Conservation (phyloP, 2,113 vertebrate genomes). For the Sceloporus tristichus region DNA sequence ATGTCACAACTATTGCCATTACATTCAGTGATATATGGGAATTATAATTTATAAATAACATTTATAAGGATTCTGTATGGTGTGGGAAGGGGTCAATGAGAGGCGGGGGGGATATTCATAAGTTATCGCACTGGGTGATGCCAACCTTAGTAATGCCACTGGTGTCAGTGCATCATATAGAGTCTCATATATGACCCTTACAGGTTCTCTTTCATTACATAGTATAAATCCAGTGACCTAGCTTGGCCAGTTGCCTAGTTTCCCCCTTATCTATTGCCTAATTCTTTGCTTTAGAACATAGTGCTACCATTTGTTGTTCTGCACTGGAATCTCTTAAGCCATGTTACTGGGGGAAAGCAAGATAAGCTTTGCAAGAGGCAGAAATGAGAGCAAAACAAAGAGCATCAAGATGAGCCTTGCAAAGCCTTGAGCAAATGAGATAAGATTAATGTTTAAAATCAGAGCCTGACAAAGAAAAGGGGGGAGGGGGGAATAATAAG, state of each 20-base stretch:
- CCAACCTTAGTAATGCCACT: not conserved
- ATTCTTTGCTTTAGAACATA: constrained; percentile 13
- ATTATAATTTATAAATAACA: too few species aligned
- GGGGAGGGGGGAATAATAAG: not conserved
- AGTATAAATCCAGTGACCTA: not conserved
- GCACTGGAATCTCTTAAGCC: not conserved
- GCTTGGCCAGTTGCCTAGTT: not conserved
- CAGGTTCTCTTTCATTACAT: not conserved
- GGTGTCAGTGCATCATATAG: not conserved
- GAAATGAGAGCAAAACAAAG: not conserved
- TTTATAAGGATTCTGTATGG: too few species aligned
- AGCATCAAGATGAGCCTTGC: not conserved
- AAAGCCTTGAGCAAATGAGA: not conserved
- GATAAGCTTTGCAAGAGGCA: constrained; percentile 12
- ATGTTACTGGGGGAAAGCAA: not conserved
- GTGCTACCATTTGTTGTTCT: not conserved
- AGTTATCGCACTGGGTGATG: too few species aligned
- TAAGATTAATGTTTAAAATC: not conserved
- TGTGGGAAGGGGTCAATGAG: too few species aligned
- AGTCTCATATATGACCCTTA: not conserved
- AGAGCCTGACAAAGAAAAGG: not conserved
- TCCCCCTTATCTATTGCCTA: constrained; percentile 5
- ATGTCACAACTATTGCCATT: too few species aligned
- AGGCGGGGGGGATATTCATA: too few species aligned
- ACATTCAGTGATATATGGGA: too few species aligned